Evolutionary conservation across 1,140 invertebrate genomes (phyloP), one percentile per base, ranked within the genome.

Genomic region (Dreissena rostriformis): DNA sequence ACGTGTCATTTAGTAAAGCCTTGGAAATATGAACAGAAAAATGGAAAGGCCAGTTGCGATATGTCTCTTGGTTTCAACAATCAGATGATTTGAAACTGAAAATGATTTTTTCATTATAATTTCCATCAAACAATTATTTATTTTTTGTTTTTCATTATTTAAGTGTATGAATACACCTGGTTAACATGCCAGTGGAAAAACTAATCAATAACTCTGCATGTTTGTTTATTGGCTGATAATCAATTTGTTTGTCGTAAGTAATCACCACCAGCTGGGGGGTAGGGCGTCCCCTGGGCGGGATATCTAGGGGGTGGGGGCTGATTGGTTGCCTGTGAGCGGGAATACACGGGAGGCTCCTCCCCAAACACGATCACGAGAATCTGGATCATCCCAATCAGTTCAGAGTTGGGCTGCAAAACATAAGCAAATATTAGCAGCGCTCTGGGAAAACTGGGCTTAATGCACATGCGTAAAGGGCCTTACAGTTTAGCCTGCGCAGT

Each of bases 301-400:
- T 87, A 87, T n/a, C 87, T 63, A 24, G 86, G 82, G 22, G 86
- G 87, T 1, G 81, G 73, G 7, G 86, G 92, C 88, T 95, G 95
- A 28, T 78, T 61, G 57, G 80, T 72, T 11, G 85, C 70, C 8
- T 79, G 76, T 26, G 81, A 61, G 72, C 75, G 81, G 26, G 90
- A 90, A 80, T 92, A 99, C 0, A 99, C 98, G 49, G 99, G 99
- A 74, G 98, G 98, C 87, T 97, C 95, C 82, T 99, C 98, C 53
- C 98, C 97, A 95, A 99, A 99, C 29, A 97, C 97, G 71, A 96
- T 95, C 77, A 97, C 96, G 96, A 99, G 97, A 53, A 98, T 95
- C 94, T 98, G 96, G 89, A 99, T 97, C 14, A 99, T 94, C 49
- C 96, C 96, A 10, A 97, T 91, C 85, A 99, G 94, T 93, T 98